Conservation (phyloP, 2,888 invertebrate genomes). For the Orthonychiurus folsomi region DNA sequence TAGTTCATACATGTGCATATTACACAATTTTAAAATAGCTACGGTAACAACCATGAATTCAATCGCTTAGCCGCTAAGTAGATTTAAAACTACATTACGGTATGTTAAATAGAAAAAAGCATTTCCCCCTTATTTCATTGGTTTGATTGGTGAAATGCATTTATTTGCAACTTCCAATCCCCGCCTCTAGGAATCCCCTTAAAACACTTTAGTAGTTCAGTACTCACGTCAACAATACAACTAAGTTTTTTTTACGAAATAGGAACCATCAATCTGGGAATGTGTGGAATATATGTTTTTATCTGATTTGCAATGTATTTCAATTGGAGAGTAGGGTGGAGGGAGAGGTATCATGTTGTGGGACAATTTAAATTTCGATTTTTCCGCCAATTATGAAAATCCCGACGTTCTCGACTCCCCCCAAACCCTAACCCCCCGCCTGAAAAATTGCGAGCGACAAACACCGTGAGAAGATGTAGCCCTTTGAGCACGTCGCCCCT, state of each 20-base stretch:
- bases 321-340: too few relatives aligned
- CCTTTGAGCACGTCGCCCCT: constrained; percentile 37
- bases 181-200: too few relatives aligned
- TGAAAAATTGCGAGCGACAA: constrained; percentile 34
- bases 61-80: background rate
- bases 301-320: background rate
- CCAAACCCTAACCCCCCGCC: too few relatives aligned
- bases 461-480: constrained; percentile 37
- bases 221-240: constrained; percentile 46
- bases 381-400: too few relatives aligned
- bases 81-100: constrained; percentile 12
- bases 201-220: too few relatives aligned
- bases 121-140: constrained; percentile 41
- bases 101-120: constrained; percentile 43
- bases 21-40: background rate
- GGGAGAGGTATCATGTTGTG: too few relatives aligned
- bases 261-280: constrained; percentile 46
- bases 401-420: too few relatives aligned
- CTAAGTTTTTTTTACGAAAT: constrained; percentile 43
- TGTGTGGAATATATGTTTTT: constrained; percentile 22
- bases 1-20: background rate
- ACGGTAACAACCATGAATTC: background rate
- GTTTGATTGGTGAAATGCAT: background rate
- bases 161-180: too few relatives aligned
- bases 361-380: background rate